These are phyloP conservation scores for Euplagia quadripunctaria DNA, from an alignment of 2,888 invertebrate species.

Conservation along the genomic window DNA sequence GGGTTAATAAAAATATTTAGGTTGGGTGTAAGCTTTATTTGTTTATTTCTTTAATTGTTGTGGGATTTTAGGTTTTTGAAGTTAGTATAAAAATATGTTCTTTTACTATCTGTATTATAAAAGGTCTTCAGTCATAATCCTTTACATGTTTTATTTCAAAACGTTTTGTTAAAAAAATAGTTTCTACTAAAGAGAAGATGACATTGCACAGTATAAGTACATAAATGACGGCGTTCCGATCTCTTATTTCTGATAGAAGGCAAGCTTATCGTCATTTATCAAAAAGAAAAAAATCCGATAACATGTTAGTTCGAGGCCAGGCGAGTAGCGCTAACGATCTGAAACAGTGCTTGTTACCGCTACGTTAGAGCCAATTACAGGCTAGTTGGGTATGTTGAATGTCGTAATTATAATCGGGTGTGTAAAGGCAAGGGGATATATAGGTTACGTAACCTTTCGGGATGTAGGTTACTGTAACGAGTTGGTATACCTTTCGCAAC, in stretches of 20 bases:
- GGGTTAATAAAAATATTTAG: no score
- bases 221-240: no score
- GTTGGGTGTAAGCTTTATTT: no score
- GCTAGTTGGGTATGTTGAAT: constrained; percentile 4
- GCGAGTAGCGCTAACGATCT: constrained; percentile 15
- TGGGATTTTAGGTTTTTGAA: no score
- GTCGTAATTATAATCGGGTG: constrained; percentile 2
- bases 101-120: no score
- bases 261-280: constrained; percentile 12
- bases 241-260: background rate
- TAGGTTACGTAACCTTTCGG: background rate
- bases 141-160: no score
- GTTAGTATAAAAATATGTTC: no score
- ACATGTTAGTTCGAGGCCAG: constrained; percentile 5
- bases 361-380: constrained; percentile 18
- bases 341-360: constrained; percentile 19
- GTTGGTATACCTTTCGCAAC: background rate
- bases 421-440: background rate
- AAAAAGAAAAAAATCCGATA: constrained; percentile 11
- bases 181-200: no score
- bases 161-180: no score
- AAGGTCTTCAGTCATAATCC: no score
- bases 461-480: background rate
- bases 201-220: no score
- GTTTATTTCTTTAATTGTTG: no score